These are phyloP conservation scores for Drosophila anomalata DNA, from an alignment of 2,888 invertebrate genomes.

Conservation along the genomic window DNA sequence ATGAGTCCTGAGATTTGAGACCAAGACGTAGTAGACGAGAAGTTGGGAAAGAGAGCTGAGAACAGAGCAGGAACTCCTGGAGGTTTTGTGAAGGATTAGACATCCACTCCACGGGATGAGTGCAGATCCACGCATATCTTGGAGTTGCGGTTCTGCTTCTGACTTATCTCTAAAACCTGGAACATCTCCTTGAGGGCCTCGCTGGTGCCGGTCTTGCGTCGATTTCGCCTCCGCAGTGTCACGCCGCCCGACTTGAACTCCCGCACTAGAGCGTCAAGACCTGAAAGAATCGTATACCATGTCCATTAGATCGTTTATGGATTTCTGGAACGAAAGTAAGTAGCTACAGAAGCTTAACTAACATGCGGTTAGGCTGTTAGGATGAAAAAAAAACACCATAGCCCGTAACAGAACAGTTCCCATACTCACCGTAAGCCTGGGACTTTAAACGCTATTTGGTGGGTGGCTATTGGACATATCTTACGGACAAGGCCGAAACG, in stretches of 20 bases:
- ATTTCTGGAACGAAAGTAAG: constrained; percentile 9
- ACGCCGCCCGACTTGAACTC: constrained; percentile 83
- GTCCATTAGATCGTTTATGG: background rate
- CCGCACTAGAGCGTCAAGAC: constrained; percentile 84
- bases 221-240: constrained; percentile 82
- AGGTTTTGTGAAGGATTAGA: background rate
- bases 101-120: constrained; percentile 44
- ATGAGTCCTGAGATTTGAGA: constrained; percentile 56
- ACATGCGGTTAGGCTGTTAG: constrained; percentile 65
- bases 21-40: constrained; percentile 40
- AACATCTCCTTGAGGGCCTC: constrained; percentile 84
- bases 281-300: constrained; percentile 54
- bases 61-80: constrained; percentile 6
- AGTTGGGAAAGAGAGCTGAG: background rate
- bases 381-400: constrained; percentile 9
- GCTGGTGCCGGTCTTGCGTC: constrained; percentile 82
- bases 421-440: constrained; percentile 49
- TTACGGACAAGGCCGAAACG: constrained; percentile 44
- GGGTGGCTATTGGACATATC: constrained; percentile 63
- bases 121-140: constrained; percentile 82
- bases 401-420: constrained; percentile 6
- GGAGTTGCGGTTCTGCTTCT: constrained; percentile 83
- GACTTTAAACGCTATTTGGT: constrained; percentile 51
- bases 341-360: constrained; percentile 32
- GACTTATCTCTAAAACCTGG: constrained; percentile 83